A percentile compares a stretch with the other conserved stretches of the same genome.
Conservation (phyloP, 2,888 invertebrate genomes). For the Rhogogaster chlorosoma region DNA sequence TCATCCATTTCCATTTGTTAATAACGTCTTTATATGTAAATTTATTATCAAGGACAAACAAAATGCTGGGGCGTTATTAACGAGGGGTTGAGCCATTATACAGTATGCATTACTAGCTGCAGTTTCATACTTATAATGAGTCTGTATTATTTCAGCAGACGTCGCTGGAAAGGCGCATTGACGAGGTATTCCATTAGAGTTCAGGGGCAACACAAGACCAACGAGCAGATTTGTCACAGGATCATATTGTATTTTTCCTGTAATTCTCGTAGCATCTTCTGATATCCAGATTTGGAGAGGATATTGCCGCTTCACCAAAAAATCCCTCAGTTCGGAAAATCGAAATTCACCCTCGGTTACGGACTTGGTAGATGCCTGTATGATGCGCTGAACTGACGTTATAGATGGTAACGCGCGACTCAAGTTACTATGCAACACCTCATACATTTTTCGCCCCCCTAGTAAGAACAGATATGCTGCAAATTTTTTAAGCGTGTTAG, state of each 20-base stretch:
- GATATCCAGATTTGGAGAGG: constrained; percentile 58
- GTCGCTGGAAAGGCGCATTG: not conserved
- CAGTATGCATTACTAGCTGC: constrained; percentile 52
- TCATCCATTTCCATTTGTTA: constrained; percentile 52
- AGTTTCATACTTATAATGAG: constrained; percentile 29
- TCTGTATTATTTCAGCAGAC: constrained; percentile 16
- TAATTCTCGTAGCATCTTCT: constrained; percentile 56
- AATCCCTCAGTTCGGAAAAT: constrained; percentile 57
- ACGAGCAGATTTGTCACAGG: constrained; percentile 49
- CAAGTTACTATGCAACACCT: constrained; percentile 54
- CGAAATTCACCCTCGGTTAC: constrained; percentile 57
- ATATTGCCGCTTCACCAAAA: constrained; percentile 55
- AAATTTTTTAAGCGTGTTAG: constrained; percentile 7
- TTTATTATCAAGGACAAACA: constrained; percentile 55
- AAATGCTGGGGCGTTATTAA: constrained; percentile 50
- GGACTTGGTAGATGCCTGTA: not conserved
- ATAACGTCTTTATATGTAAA: constrained; percentile 53
- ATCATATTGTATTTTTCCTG: constrained; percentile 50
- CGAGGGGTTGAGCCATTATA: constrained; percentile 51
- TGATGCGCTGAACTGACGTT: constrained; percentile 51
- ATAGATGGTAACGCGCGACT: constrained; percentile 43
- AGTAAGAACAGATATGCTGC: constrained; percentile 47
- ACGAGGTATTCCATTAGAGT: not conserved
- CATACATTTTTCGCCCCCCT: constrained; percentile 52
- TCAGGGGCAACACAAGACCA: constrained; percentile 52